phyloP scores from a whole-genome alignment of 2,797 vertebrate genomes.

The Sebastiscus tertius region DNA sequence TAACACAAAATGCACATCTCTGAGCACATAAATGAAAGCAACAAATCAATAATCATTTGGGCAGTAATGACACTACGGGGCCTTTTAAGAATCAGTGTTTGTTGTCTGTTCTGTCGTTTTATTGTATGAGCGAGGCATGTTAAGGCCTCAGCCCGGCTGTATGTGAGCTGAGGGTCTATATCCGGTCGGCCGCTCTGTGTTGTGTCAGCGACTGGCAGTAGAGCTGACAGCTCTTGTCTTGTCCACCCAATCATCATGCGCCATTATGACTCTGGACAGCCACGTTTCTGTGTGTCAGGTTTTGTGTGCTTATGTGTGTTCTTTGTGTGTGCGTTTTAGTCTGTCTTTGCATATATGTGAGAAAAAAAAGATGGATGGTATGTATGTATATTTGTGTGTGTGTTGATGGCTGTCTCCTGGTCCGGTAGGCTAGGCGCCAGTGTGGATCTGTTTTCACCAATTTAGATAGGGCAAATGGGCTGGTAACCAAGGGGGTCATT shows the following conservation, averaged over 20 bases:
- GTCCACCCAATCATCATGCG: slow-evolving; percentile 46
- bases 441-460: slow-evolving; percentile 40
- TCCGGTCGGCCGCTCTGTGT: slow-evolving; percentile 63
- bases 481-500: slow-evolving; percentile 1
- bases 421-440: slow-evolving; percentile 4
- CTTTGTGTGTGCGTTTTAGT: slow-evolving; percentile 13
- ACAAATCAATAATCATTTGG: neutral
- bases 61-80: neutral
- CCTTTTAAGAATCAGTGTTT: neutral
- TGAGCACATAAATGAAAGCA: neutral
- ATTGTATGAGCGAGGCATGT: slow-evolving; percentile 28
- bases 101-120: slow-evolving; percentile 20
- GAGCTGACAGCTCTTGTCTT: slow-evolving; percentile 69
- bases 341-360: slow-evolving; percentile 8
- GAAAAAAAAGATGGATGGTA: slow-evolving; percentile 12
- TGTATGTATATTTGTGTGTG: neutral
- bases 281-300: slow-evolving; percentile 25
- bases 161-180: slow-evolving; percentile 41
- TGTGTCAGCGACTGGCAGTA: slow-evolving; percentile 68
- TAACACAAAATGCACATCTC: neutral
- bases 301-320: slow-evolving; percentile 6
- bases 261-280: slow-evolving; percentile 53
- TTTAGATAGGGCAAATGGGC: slow-evolving; percentile 28
- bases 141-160: slow-evolving; percentile 32
- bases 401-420: slow-evolving; percentile 25